These are phyloP conservation scores for Lycodopsis pacificus DNA, from an alignment of 2,797 vertebrate species.

Conservation along the genomic window DNA sequence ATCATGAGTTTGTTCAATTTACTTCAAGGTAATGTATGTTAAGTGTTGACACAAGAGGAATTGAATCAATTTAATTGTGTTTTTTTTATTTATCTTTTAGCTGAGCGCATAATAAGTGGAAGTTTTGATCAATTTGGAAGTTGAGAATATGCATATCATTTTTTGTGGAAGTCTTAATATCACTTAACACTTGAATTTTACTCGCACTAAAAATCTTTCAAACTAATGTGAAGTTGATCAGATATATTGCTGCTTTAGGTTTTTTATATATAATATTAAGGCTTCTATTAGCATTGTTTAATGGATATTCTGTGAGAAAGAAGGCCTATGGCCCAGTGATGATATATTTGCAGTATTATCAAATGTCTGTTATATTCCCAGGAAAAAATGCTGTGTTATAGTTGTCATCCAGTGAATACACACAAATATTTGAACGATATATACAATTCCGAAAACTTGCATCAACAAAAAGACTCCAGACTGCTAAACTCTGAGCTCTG, in stretches of 20 bases:
- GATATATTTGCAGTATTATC: neutral
- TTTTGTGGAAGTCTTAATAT: too few relatives aligned
- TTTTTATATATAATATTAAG: neutral
- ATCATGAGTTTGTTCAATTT: neutral
- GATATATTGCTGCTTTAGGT: neutral
- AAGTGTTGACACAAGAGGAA: neutral
- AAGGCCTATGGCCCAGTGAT: too few relatives aligned
- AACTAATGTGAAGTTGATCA: neutral
- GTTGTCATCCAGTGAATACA: neutral
- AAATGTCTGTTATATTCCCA: too few relatives aligned
- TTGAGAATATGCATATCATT: neutral
- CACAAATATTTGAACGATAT: neutral
- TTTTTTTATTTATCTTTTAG: neutral
- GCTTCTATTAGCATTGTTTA: neutral
- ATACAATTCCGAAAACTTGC: neutral
- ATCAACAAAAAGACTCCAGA: too few relatives aligned
- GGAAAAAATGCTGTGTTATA: neutral
- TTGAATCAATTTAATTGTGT: constrained; percentile 6
- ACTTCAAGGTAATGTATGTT: neutral
- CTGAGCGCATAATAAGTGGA: neutral
- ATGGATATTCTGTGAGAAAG: too few relatives aligned
- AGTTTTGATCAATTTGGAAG: neutral
- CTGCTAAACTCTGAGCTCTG: neutral
- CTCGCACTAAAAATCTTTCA: too few relatives aligned
- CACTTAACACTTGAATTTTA: too few relatives aligned